These are phyloP conservation scores for Fukomys damarensis DNA, from an alignment of 2,113 vertebrate genomes.

Conservation along the genomic window DNA sequence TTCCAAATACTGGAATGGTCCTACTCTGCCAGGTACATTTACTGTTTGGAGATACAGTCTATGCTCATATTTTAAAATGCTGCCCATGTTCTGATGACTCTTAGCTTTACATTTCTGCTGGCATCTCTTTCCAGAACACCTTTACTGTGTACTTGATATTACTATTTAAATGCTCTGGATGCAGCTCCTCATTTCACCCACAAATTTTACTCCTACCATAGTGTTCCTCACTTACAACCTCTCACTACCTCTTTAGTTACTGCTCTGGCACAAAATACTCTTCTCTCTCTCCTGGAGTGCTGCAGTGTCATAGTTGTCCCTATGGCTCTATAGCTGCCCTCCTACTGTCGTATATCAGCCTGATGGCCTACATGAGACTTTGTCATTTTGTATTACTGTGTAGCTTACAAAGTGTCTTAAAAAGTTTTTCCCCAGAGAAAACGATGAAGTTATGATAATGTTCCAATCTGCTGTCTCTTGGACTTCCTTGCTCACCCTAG, in stretches of 20 bases:
- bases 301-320: rapidly evolving
- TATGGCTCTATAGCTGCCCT: background rate
- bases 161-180: background rate
- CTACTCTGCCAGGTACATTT: background rate
- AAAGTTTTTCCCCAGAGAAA: background rate
- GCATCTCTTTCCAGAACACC: background rate
- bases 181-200: background rate
- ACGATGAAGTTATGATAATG: background rate
- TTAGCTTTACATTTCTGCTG: background rate
- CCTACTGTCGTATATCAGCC: background rate
- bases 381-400: background rate
- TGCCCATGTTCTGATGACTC: background rate
- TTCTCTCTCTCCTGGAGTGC: background rate
- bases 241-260: background rate
- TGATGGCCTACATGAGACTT: background rate
- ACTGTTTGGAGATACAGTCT: background rate
- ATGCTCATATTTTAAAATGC: background rate
- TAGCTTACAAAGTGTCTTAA: background rate
- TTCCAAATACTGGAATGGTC: background rate
- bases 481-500: background rate
- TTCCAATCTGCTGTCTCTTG: background rate
- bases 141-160: background rate
- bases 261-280: background rate
- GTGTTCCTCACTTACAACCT: background rate
- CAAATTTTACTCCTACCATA: background rate